Evolutionary conservation across 2,797 vertebrate species (phyloP).

Genomic region (Alcedo atthis): DNA sequence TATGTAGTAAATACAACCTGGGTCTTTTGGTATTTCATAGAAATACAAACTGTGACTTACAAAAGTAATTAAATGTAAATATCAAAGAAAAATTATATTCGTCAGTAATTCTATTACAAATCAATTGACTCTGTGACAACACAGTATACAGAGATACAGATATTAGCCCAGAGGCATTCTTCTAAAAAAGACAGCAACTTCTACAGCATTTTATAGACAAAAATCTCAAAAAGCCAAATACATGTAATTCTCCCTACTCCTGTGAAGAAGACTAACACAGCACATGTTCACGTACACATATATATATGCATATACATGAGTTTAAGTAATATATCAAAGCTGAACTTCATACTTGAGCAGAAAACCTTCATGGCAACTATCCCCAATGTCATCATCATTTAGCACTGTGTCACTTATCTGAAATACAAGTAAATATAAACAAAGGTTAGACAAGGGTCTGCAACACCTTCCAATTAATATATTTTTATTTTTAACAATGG

Average conservation of each 20-base stretch:
- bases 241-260: not conserved
- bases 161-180: not conserved
- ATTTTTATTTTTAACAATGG: not conserved
- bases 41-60: not conserved
- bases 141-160: not conserved
- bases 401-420: conserved; percentile 95
- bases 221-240: not conserved
- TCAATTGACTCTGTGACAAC: not conserved
- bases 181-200: not conserved
- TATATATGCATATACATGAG: not conserved
- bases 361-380: conserved; percentile 97
- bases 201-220: not conserved
- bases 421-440: conserved; percentile 50
- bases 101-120: not conserved
- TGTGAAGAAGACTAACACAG: not conserved
- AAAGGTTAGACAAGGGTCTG: conserved; percentile 3
- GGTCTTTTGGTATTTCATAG: not conserved
- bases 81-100: not conserved
- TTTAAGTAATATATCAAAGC: conserved; percentile 16
- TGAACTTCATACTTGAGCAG: conserved; percentile 91
- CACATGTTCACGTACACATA: not conserved
- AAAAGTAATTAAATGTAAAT: not conserved
- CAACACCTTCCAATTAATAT: not conserved
- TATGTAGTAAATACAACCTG: not conserved
- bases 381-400: conserved; percentile 97